Base-by-base conservation (phyloP, 2,113 vertebrate species). In the Ciconia maguari region DNA sequence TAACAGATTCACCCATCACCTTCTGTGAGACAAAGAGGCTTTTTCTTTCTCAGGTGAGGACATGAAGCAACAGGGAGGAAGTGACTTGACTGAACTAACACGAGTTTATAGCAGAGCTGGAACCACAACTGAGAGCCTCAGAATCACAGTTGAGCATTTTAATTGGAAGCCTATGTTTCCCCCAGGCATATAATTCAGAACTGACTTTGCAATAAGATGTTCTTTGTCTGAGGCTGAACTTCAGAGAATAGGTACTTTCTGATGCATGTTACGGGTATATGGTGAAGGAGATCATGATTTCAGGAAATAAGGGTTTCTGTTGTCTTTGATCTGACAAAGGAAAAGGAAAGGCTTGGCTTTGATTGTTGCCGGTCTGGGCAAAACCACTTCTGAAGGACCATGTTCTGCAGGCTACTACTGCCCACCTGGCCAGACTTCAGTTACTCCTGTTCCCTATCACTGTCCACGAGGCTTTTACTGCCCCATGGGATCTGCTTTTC, bases 401-500 rank as follows among this genome's bases (percentile, higher is more conserved):
- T 91, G 93, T 34, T 87, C 49, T 30, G 38, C 61, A 7, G 94
- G 97, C 30, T 97, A 84, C 54, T 97, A 78, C 65, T 98, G 97
- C 54, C 93, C 93, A 6, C 89, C 92, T 64, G 97, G 91, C 26
- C 97, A 97, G 79, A 62, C 58, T 25, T 96, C 95, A 17, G 48
- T 91, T 24, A 71, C 51, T 48, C 94, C 95, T 1, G 7, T 41
- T 52, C 76, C 89, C 57, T 87, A 64, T 38, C 7, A 6, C 32
- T 96, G 64, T 7, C 97, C 95, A 5, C 2, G 0, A 30, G 97
- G 89, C 14, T 97, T 89, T 90, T 94, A 76, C 49, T 96, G 95
- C 64, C 97, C 87, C 5, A 16, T 34, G 9, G 98, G 98, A 42
- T 98, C 97, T 29, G 83, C 94, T 38, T 74, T 87, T 51, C 98